Conservation (phyloP, 1,140 invertebrate species). For the Eufriesea mexicana region DNA sequence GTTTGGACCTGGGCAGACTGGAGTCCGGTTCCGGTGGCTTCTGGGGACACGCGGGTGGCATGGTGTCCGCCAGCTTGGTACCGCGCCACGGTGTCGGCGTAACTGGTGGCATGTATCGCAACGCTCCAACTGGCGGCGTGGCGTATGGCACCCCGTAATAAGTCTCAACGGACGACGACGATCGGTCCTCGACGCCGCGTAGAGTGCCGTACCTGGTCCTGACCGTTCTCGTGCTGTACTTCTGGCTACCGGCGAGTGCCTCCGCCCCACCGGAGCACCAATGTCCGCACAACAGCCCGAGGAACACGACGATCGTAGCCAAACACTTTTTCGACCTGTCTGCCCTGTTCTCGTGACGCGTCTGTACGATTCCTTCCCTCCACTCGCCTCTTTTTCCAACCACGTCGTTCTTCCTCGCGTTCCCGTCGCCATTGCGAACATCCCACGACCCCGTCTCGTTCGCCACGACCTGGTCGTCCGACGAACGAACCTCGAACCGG, state of each 20-base stretch:
- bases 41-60: constrained; percentile 95
- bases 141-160: constrained; percentile 98
- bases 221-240: constrained; percentile 91
- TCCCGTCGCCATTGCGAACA: not conserved
- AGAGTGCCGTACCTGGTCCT: constrained; percentile 94
- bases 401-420: no score
- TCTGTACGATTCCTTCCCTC: not conserved
- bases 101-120: constrained; percentile 96
- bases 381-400: not conserved
- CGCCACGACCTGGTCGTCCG: not conserved
- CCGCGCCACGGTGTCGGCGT: constrained; percentile 94
- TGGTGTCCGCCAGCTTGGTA: constrained; percentile 90
- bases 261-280: constrained; percentile 68
- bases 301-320: constrained; percentile 77
- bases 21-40: constrained; percentile 89
- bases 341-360: not conserved
- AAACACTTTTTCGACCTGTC: constrained; percentile 48
- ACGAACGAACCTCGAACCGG: not conserved
- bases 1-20: constrained; percentile 88
- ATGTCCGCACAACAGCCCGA: constrained; percentile 80
- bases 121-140: constrained; percentile 88
- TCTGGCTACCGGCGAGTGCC: constrained; percentile 84
- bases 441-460: not conserved
- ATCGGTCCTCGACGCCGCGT: constrained; percentile 91
- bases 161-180: constrained; percentile 92